A percentile compares a stretch with the other conserved stretches of the same genome.
Evolutionary conservation across 2,888 invertebrate species (phyloP).

Genomic region (Vandiemenella viatica): DNA sequence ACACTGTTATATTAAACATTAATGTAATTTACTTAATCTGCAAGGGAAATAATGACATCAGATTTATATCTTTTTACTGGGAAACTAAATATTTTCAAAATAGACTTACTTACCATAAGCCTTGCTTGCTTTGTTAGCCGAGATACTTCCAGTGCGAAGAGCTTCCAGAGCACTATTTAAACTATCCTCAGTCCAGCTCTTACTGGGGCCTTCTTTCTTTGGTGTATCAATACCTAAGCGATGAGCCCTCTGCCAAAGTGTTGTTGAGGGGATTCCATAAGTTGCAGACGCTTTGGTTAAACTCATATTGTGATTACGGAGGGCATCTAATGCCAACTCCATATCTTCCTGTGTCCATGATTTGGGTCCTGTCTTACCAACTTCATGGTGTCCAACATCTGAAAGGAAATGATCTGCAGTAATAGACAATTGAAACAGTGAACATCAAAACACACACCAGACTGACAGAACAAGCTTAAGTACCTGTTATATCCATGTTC

Average conservation of each 20-base stretch:
- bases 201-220: slow-evolving; percentile 74
- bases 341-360: slow-evolving; percentile 82
- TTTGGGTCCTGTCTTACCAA: slow-evolving; percentile 52
- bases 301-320: slow-evolving; percentile 76
- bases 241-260: slow-evolving; percentile 81
- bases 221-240: slow-evolving; percentile 79
- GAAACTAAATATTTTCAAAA: too few relatives aligned
- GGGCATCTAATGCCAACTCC: slow-evolving; percentile 74
- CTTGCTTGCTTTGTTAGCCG: slow-evolving; percentile 83
- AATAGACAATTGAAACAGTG: not conserved
- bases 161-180: slow-evolving; percentile 69
- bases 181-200: slow-evolving; percentile 78
- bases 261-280: slow-evolving; percentile 80
- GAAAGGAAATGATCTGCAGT: not conserved
- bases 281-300: slow-evolving; percentile 73
- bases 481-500: slow-evolving; percentile 2
- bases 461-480: not conserved
- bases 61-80: too few relatives aligned
- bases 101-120: slow-evolving; percentile 68
- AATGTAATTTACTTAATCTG: too few relatives aligned
- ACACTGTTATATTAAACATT: too few relatives aligned
- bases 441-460: not conserved
- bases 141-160: slow-evolving; percentile 66
- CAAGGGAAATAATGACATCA: too few relatives aligned
- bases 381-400: slow-evolving; percentile 7